Percentiles rank a stretch among this genome's conserved stretches.
Conservation (phyloP, 2,888 invertebrate genomes). For the Chorisops tibialis region DNA sequence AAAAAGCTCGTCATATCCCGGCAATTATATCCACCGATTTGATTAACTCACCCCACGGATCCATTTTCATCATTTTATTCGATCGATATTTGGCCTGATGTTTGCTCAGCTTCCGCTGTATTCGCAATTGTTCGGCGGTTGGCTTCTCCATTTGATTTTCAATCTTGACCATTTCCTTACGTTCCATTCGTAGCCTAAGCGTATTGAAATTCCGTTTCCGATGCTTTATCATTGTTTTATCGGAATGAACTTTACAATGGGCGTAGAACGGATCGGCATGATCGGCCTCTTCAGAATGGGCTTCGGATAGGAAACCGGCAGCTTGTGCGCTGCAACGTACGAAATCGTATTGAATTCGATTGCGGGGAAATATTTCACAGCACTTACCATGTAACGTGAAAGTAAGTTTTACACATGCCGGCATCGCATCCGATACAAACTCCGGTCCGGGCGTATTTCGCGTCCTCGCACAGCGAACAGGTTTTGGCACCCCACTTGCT, state of each 20-base stretch:
- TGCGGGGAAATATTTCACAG: no score
- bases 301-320: slow-evolving; percentile 88
- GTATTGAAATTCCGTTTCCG: slow-evolving; percentile 83
- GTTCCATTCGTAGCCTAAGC: slow-evolving; percentile 73
- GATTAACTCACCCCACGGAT: slow-evolving; percentile 74
- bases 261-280: slow-evolving; percentile 97
- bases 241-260: slow-evolving; percentile 92
- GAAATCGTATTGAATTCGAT: no score
- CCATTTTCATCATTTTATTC: slow-evolving; percentile 68
- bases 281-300: slow-evolving; percentile 83
- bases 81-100: slow-evolving; percentile 79
- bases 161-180: slow-evolving; percentile 55
- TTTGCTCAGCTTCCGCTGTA: slow-evolving; percentile 76
- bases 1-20: neutral
- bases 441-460: slow-evolving; percentile 83
- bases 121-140: slow-evolving; percentile 68
- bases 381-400: slow-evolving; percentile 91
- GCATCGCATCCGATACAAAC: slow-evolving; percentile 98
- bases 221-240: slow-evolving; percentile 78
- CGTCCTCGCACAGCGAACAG: slow-evolving; percentile 87
- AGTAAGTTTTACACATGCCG: slow-evolving; percentile 95
- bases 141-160: slow-evolving; percentile 44
- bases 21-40: neutral
- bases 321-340: slow-evolving; percentile 73
- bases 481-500: slow-evolving; percentile 92